Evolutionary conservation across 2,888 invertebrate genomes (phyloP).

Genomic region (Heteropelma amictum): DNA sequence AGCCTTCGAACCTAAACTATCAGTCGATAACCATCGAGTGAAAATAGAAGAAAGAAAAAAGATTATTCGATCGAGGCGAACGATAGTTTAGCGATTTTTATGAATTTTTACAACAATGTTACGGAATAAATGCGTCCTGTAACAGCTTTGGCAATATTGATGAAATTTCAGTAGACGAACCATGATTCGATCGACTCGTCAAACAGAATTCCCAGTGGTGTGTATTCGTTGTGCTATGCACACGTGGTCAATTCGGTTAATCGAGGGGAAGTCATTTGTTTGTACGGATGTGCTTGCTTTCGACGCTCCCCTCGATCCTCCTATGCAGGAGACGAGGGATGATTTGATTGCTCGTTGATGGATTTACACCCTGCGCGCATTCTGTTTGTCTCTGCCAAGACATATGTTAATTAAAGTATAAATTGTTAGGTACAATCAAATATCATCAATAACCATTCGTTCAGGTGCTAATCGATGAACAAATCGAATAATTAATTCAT

Average conservation of each 20-base stretch:
- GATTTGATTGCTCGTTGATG: constrained; percentile 64
- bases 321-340: not conserved
- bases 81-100: no score
- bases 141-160: not conserved
- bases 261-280: constrained; percentile 69
- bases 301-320: not conserved
- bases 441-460: not conserved
- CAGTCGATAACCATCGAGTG: no score
- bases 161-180: not conserved
- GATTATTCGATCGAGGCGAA: no score
- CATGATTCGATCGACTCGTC: constrained; percentile 25
- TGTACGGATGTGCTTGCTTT: constrained; percentile 56
- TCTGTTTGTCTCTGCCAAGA: constrained; percentile 12
- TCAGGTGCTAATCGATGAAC: no score
- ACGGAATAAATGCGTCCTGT: not conserved
- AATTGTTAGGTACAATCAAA: not conserved
- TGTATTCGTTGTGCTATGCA: constrained; percentile 42
- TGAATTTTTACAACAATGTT: no score
- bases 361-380: constrained; percentile 46
- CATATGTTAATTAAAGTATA: constrained; percentile 1
- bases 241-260: constrained; percentile 60
- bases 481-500: no score
- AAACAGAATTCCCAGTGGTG: constrained; percentile 5
- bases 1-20: no score
- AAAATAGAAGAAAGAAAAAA: no score